Base-by-base conservation (phyloP, 1,140 invertebrate genomes). In the Caenorhabditis briggsae region DNA sequence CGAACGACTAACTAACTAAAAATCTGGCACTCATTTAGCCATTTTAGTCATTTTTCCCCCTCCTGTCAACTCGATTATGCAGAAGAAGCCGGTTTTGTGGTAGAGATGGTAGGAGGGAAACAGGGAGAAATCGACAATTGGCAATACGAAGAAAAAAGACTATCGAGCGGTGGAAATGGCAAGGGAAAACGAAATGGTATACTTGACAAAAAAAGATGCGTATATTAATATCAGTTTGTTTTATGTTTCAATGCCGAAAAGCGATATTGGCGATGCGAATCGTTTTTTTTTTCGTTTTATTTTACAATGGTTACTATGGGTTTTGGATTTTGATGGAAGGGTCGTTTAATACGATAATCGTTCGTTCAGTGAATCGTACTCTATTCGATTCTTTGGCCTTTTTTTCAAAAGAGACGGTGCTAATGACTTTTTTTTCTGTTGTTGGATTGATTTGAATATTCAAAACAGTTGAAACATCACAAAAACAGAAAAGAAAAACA, bases 51-150 rank as follows among this genome's bases (percentile, higher is more conserved):
- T 78, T 78, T 78, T 48, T 46, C 25, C 33, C 33, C 33, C 33
- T 33, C 33, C 70, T 78, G 70, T 78, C 70, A 78, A 78, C 70
- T 78, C 70, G 70, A 78, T 78, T 78, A 78, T 78, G 70, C 70
- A 78, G 33, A 78, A 78, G 43, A 78, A 78, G 43, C 70, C 70
- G 70, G 70, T 78, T 78, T 50, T 50, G 46, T 50, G 46, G 20
- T 14, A 46, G 20, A 78, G 70, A 78, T 46, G 11, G 14, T 14
- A 58, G 20, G n/a, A 61, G 53, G n/a, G 11, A 55, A 55, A 82
- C 8, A 48, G 14, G 33, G 33, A 33, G 33, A 33, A 33, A 33
- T 33, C 33, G 33, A 33, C 33, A 33, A 43, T 33, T 23, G 82
- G 46, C 33, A 33, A 46, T 18, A 61, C 18, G 25, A 25, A 56